phyloP scores from a whole-genome alignment of 2,888 invertebrate genomes.

The Autographa gamma region DNA sequence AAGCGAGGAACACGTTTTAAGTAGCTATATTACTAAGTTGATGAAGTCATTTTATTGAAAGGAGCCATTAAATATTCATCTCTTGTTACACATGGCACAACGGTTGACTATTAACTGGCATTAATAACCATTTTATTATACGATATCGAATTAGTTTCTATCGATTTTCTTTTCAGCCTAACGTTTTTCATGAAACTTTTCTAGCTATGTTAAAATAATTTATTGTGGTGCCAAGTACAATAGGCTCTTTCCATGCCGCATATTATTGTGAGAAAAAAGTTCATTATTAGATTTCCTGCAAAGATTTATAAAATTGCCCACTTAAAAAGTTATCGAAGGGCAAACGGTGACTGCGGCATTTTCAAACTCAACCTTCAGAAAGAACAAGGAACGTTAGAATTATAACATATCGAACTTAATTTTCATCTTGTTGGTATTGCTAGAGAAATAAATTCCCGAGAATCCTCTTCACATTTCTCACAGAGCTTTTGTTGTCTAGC shows the following conservation, averaged over 20 bases:
- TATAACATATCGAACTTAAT: not conserved
- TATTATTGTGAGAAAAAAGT: too few species aligned
- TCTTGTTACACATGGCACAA: constrained; percentile 43
- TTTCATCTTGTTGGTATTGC: not conserved
- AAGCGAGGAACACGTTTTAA: constrained; percentile 33
- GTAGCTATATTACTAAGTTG: constrained; percentile 37
- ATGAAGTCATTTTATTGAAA: constrained; percentile 57
- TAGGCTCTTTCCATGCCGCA: not conserved
- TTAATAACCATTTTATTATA: constrained; percentile 36
- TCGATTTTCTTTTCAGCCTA: constrained; percentile 42
- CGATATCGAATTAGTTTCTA: constrained; percentile 25
- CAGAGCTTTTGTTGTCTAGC: not conserved
- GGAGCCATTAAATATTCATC: constrained; percentile 50
- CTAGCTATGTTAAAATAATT: not conserved
- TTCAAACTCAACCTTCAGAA: not conserved
- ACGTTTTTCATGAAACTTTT: constrained; percentile 24
- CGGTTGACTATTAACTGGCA: constrained; percentile 29
- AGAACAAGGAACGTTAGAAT: not conserved
- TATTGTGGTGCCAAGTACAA: too few species aligned
- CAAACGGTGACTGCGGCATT: not conserved
- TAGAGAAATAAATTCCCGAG: not conserved
- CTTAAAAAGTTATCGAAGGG: not conserved
- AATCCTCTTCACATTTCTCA: not conserved
- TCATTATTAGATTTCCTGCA: not conserved
- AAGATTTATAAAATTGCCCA: not conserved